Evolutionary conservation across 2,113 vertebrate species (phyloP), one percentile per base, ranked within the genome.

Genomic region (Sturnus vulgaris): DNA sequence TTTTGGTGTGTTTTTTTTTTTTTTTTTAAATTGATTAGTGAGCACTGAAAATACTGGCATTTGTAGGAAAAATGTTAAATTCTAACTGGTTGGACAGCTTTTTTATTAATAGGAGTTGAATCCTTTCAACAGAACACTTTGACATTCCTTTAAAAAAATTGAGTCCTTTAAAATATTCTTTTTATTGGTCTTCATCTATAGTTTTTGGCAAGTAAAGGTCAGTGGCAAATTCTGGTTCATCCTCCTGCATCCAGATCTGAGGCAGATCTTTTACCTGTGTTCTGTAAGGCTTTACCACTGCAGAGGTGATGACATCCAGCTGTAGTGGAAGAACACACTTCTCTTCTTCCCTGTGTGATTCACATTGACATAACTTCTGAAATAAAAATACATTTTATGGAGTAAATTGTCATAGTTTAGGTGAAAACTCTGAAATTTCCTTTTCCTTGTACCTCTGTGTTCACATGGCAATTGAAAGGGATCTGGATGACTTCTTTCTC

Each of bases 331-430:
- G 52, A 2, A 24, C 4, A 0, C 9, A 33, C 17, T 73, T 35
- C 39, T 47, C 30, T 5, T 52, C 50, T 52, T 52, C 10, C 10
- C 42, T 56, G 22, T 2, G 42, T 61, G 40, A 44, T 31, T 11
- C 15, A 28, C 19, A 5, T 0, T 35, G 31, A 3, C 30, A 44
- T 5, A 22, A 2, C 5, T 52, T 60, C 20, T 33, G 40, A 78
- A 73, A 47, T 18, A 39, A 42, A 75, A 72, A 19, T 2, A 5
- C 6, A 2, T 33, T 57, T 87, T 61, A 3, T 66, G 25, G 37
- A 82, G 28, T 27, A 68, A 50, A 33, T 21, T 18, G 5, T 17
- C 42, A n/a, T 39, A 22, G 10, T 47, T 90, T 8, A 69, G 53
- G 17, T 52, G 40, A 47, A 69, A 73, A 56, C 4, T 5, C 8